phyloP scores from a whole-genome alignment of 2,113 vertebrate species.

The Cnemophilus loriae region DNA sequence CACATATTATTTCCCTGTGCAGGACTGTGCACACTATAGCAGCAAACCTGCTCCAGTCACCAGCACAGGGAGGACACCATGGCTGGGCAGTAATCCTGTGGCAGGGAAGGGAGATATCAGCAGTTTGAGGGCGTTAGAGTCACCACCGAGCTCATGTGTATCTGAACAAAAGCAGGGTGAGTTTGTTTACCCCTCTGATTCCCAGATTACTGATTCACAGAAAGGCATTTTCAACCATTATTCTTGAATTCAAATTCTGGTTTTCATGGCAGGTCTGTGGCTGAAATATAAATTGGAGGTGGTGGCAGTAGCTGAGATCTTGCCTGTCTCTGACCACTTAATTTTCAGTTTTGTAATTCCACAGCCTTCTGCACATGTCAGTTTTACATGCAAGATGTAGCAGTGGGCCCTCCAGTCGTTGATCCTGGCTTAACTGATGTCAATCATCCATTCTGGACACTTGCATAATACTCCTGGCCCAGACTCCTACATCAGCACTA shows the following conservation, averaged over 20 bases:
- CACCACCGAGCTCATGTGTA: not conserved
- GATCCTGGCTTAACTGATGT: not conserved
- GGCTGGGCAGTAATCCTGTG: not conserved
- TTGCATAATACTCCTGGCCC: not conserved
- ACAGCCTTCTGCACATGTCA: not conserved
- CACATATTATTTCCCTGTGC: not conserved
- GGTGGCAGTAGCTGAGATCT: not conserved
- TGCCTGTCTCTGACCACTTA: not conserved
- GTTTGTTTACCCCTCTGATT: not conserved
- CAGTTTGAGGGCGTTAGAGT: not conserved
- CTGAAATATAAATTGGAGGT: not conserved
- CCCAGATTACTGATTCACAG: not conserved
- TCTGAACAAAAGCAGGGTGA: not conserved
- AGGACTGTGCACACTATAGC: not conserved
- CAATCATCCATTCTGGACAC: not conserved
- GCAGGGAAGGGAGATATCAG: not conserved
- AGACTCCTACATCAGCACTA: not conserved
- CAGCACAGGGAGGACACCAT: not conserved
- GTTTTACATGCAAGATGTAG: not conserved
- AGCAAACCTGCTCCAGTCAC: not conserved
- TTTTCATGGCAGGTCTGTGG: not conserved
- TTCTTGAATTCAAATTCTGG: not conserved
- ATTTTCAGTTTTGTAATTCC: not conserved
- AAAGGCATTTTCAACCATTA: not conserved
- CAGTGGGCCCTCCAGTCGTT: not conserved